These are phyloP conservation scores for Seira musarum DNA, from an alignment of 2,888 invertebrate genomes.

Conservation along the genomic window DNA sequence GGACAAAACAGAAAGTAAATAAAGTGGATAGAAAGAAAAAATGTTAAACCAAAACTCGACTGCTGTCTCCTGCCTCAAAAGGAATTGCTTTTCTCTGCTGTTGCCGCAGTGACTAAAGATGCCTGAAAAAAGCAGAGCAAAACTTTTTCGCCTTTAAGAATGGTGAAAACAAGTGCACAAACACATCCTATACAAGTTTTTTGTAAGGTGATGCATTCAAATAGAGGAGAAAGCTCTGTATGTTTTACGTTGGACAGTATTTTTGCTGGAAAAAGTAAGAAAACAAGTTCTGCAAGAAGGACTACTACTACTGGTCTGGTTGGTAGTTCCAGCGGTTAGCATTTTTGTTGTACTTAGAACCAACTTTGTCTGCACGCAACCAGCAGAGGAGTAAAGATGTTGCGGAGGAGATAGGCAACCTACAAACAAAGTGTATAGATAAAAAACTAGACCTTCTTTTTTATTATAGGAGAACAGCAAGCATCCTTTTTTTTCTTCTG, in stretches of 20 bases:
- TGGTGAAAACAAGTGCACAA: background rate
- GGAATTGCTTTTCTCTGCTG: background rate
- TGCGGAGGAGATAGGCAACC: conserved; percentile 44
- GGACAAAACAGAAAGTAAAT: background rate
- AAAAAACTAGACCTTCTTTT: background rate
- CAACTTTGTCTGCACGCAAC: background rate
- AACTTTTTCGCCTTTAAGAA: background rate
- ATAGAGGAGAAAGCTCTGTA: background rate
- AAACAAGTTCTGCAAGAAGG: conserved; percentile 13
- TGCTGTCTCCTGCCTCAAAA: too few species aligned
- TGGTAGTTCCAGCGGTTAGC: background rate
- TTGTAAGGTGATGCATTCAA: background rate
- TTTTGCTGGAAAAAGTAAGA: background rate
- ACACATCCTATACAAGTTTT: background rate
- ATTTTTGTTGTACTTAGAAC: background rate
- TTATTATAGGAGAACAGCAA: background rate
- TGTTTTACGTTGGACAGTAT: background rate
- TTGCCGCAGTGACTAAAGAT: background rate
- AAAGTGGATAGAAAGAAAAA: too few species aligned
- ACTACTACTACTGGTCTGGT: too few species aligned
- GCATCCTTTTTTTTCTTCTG: conserved; percentile 12
- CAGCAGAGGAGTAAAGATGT: conserved; percentile 16
- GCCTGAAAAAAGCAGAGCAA: background rate
- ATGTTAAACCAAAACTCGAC: too few species aligned
- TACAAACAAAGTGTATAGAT: background rate